These are phyloP conservation scores for Oryzias celebensis DNA, from an alignment of 2,113 vertebrate species.

Conservation along the genomic window DNA sequence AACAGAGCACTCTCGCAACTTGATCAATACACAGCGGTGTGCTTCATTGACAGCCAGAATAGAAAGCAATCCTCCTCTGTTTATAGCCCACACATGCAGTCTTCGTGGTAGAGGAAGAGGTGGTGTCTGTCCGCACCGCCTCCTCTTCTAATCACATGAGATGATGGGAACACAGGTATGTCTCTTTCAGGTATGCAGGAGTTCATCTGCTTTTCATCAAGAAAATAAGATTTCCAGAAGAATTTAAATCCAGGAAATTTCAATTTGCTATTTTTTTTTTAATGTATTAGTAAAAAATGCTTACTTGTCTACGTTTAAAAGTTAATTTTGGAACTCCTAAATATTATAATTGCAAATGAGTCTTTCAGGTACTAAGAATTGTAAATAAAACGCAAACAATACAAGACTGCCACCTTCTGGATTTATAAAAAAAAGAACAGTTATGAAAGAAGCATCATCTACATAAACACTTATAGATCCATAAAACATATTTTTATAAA, in stretches of 20 bases:
- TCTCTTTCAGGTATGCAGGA: too few species aligned
- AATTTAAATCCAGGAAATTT: too few species aligned
- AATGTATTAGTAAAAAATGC: too few species aligned
- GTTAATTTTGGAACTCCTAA: too few species aligned
- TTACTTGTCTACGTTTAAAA: too few species aligned
- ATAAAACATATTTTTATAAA: too few species aligned
- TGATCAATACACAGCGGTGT: conserved; percentile 51
- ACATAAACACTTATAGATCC: too few species aligned
- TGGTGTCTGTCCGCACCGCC: conserved; percentile 31
- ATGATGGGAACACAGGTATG: too few species aligned
- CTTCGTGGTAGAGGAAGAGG: background rate
- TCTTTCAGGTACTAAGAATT: background rate
- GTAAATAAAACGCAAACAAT: background rate
- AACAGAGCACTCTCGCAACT: conserved; percentile 40
- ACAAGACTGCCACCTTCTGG: conserved; percentile 57
- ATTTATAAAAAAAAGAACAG: background rate
- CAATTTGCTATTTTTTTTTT: too few species aligned
- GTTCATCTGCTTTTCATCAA: background rate
- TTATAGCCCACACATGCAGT: conserved; percentile 46
- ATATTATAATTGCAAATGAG: too few species aligned
- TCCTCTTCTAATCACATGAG: conserved; percentile 25
- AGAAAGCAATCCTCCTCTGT: conserved; percentile 47
- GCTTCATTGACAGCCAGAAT: conserved; percentile 33
- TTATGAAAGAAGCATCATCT: background rate
- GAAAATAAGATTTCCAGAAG: background rate